Evolutionary conservation across 2,113 vertebrate genomes (phyloP), one percentile per base, ranked within the genome.

Genomic region (Tenrec ecaudatus): DNA sequence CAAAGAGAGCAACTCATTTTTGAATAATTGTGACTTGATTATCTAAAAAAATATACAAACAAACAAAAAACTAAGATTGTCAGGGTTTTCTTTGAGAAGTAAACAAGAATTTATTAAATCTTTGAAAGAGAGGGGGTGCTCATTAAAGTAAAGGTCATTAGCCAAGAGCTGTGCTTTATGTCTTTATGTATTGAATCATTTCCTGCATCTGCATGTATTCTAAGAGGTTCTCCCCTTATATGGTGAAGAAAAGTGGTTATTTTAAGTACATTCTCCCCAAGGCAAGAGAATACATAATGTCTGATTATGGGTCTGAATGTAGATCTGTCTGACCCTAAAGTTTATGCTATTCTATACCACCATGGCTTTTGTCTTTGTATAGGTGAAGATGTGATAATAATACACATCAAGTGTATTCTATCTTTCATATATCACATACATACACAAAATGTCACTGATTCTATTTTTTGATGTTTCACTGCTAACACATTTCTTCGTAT

Each of bases 21-120:
- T 89, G 84, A 92, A 89, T 94, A 89, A 95, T 78, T 36, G 6
- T 47, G 60, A 87, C 77, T 84, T 95, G 87, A 40, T 77, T 89
- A 2, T 40, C 31, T 78, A 91, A 31, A 10, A 5, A 53, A 10
- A 53, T 10, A 10, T 53, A 53, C 47, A 68, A 68, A 68, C 66
- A 64, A 25, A 62, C 11, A 81, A 40, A 40, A 96, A 93, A 76
- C 2, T 92, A 25, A 17, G 69, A 75, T 81, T 62, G 57, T 40
- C 83, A 95, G n/a, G 4, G 14, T 92, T 92, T 94, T 31, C 57
- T 71, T 88, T 96, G 27, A 81, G 71, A 90, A 93, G 64, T 78
- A 57, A 91, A 83, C 12, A 85, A 85, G n/a, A 90, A 93, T 71
- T 80, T 62, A 82, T 57, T 82, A 16, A 91, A 62, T 64, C 40